A percentile compares a stretch with the other conserved stretches of the same genome.
Evolutionary conservation across 2,797 vertebrate genomes (phyloP).

Genomic region (Amblyraja radiata): DNA sequence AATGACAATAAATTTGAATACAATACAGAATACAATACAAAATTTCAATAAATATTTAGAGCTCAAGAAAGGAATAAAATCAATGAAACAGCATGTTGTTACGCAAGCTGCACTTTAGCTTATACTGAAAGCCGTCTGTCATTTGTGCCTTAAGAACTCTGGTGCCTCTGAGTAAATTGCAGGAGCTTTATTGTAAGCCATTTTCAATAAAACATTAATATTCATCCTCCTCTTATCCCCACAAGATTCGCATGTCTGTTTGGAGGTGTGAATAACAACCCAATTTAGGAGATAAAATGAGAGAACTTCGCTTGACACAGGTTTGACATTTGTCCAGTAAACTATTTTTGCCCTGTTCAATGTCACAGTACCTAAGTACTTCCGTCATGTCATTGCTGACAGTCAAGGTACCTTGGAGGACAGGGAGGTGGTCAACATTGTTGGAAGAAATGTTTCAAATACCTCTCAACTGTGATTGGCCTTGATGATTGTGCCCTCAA

Average conservation of each 20-base stretch:
- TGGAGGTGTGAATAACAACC: neutral
- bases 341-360: neutral
- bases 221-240: no score
- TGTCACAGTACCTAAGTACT: neutral
- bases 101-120: neutral
- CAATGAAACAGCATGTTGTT: neutral
- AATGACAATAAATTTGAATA: no score
- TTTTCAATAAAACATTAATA: neutral
- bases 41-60: slow-evolving; percentile 36
- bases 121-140: neutral
- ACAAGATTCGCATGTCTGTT: neutral
- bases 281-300: neutral
- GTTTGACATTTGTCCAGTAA: neutral
- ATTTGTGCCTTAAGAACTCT: neutral
- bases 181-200: neutral
- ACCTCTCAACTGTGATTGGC: no score
- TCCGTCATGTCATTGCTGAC: neutral
- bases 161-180: neutral
- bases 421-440: no score
- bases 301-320: neutral
- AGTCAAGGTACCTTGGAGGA: no score
- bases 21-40: no score
- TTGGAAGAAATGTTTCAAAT: no score
- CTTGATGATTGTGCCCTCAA: no score
- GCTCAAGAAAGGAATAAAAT: slow-evolving; percentile 39